Percentiles rank a stretch among this genome's conserved stretches.
Evolutionary conservation across 1,140 invertebrate species (phyloP).

Genomic region (Forficula auricularia): DNA sequence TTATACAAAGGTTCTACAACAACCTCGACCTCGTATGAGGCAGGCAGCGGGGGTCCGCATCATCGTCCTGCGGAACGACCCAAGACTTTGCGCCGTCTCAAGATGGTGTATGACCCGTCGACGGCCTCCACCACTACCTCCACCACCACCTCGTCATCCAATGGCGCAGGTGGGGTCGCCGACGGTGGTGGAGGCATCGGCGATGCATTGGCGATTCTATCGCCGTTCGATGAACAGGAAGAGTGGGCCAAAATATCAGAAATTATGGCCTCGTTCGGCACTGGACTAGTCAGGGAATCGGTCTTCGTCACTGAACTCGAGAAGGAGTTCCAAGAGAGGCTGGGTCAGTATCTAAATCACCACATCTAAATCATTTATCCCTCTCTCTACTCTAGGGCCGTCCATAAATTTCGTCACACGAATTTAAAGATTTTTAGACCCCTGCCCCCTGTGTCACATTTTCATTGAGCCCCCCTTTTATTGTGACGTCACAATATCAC

Average conservation of each 20-base stretch:
- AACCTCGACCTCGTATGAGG: constrained; percentile 28
- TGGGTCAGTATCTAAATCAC: constrained; percentile 36
- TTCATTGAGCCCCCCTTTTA: too few relatives aligned
- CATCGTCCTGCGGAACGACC: constrained; percentile 45
- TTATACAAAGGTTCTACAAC: constrained; percentile 58
- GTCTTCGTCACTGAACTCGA: constrained; percentile 69
- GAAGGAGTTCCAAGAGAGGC: constrained; percentile 57
- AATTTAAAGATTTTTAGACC: too few relatives aligned
- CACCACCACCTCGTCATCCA: constrained; percentile 8
- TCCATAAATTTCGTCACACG: too few relatives aligned
- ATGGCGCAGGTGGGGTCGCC: constrained; percentile 18
- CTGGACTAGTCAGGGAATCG: constrained; percentile 56
- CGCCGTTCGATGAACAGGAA: constrained; percentile 79
- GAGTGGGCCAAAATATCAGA: constrained; percentile 90
- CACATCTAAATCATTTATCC: constrained; percentile 1
- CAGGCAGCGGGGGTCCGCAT: constrained; percentile 25
- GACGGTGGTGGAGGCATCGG: constrained; percentile 14
- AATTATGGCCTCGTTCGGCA: constrained; percentile 82
- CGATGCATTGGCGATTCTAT: constrained; percentile 51
- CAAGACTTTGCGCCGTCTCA: constrained; percentile 49
- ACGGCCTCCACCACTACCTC: constrained; percentile 10
- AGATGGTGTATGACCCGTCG: constrained; percentile 30
- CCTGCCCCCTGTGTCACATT: too few relatives aligned
- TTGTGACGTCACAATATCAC: too few relatives aligned
- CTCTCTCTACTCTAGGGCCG: too few relatives aligned